Base-by-base conservation (phyloP, 2,888 invertebrate species). In the Spatulosminthurus flaviceps region DNA sequence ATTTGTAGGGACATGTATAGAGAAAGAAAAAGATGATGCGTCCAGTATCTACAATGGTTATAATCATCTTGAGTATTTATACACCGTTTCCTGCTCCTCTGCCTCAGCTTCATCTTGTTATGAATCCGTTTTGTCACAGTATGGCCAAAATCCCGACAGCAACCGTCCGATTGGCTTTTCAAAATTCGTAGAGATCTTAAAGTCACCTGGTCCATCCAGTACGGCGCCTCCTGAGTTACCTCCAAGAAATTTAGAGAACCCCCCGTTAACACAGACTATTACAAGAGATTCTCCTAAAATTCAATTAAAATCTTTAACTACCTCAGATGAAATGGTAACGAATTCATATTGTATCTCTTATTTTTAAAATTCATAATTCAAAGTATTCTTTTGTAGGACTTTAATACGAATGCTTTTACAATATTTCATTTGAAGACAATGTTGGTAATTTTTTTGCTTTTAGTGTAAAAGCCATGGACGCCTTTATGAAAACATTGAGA, bases 61-160 rank as follows among this genome's bases (percentile, higher is more conserved):
- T 86, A 93, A 93, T 88, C 93, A 93, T n/a, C 93, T 93, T 86
- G 93, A 93, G 87, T 93, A 92, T 87, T 90, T 93, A 87, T 92
- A 92, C 86, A 91, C 91, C 0, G 84, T 84, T 34, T 82, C 82
- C 0, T 82, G 81, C 29, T 84, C 84, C 1, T 82, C 85, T 72
- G 71, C 79, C 41, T 79, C 81, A 9, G 78, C 82, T 21, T 80
- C 82, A 7, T 79, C 81, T 22, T 76, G 79, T 66, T 82, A 82
- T 43, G 82, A 81, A 41, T 67, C 80, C 0, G 66, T 75, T 66
- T 41, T 66, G 16, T 64, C 64, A 9, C 64, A 64, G n/a, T 19
- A 64, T 64, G 26, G 24, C 4, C 64, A 64, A 26, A 22, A 64
- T 34, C 16, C 67, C 5, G 67, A 64, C 41, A n/a, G 22, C 1